Conservation (phyloP, 2,888 invertebrate species). For the Pycnomerus fuliginosus region DNA sequence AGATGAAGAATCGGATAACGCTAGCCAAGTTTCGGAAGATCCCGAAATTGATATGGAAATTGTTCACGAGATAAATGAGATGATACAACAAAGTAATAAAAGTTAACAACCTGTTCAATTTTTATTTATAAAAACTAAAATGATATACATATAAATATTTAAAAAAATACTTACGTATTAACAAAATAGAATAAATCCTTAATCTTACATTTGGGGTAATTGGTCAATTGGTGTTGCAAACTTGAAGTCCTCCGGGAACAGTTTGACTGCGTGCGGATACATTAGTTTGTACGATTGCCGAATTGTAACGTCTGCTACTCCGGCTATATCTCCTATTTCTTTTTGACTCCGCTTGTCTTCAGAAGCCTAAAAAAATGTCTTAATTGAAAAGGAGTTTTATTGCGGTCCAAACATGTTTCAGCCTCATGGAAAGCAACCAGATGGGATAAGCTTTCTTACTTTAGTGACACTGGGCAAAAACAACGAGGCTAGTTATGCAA, state of each 20-base stretch:
- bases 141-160: constrained; percentile 5
- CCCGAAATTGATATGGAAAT: constrained; percentile 43
- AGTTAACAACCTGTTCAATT: neutral
- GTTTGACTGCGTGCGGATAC: constrained; percentile 87
- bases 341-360: constrained; percentile 93
- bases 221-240: constrained; percentile 93
- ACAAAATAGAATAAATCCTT: constrained; percentile 4
- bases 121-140: neutral
- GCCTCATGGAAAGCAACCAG: too few relatives aligned
- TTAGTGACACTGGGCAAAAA: too few relatives aligned
- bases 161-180: constrained; percentile 8
- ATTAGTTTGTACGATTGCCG: constrained; percentile 96
- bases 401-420: too few relatives aligned
- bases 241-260: constrained; percentile 96
- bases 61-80: constrained; percentile 44
- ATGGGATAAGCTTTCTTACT: too few relatives aligned
- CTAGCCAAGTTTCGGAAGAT: constrained; percentile 12
- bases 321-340: constrained; percentile 98
- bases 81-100: constrained; percentile 25
- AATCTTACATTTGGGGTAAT: constrained; percentile 76
- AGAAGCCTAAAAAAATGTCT: constrained; percentile 67
- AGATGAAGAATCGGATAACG: constrained; percentile 27
- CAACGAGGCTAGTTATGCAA: too few relatives aligned
- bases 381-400: too few relatives aligned
- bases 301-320: constrained; percentile 97